Evolutionary conservation across 53 echinoderm and acorn worm species (phyloP).

Genomic region (Mesocentrotus franciscanus): DNA sequence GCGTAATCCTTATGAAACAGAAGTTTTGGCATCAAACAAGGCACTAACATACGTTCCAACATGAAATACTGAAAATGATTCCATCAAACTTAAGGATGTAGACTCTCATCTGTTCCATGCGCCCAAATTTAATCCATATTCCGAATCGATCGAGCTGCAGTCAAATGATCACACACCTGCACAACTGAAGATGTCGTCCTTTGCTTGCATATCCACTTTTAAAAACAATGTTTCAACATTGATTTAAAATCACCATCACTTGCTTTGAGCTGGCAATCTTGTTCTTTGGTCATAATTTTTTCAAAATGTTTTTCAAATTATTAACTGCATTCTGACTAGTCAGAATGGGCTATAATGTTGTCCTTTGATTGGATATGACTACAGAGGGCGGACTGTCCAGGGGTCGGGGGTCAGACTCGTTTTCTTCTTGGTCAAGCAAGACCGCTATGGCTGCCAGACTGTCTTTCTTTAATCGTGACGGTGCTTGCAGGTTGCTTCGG

Average conservation of each 20-base stretch:
- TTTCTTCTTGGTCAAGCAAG: conserved; percentile 86
- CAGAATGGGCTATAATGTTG: conserved; percentile 73
- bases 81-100: neutral
- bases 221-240: neutral
- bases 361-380: conserved; percentile 93
- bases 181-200: neutral
- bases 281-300: conserved; percentile 13
- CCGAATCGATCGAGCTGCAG: neutral
- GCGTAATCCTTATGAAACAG: neutral
- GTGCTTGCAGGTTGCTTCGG: conserved; percentile 69
- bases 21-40: neutral
- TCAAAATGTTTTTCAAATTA: conserved; percentile 6
- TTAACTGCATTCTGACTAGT: neutral
- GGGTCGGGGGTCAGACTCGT: conserved; percentile 74
- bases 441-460: conserved; percentile 93
- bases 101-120: neutral
- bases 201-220: neutral
- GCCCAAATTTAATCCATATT: neutral
- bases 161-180: neutral
- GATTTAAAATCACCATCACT: neutral
- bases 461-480: conserved; percentile 85
- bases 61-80: neutral
- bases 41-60: neutral
- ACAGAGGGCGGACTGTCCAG: conserved; percentile 84
- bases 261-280: neutral